Percentiles rank a stretch among this genome's conserved stretches.
phyloP scores from a whole-genome alignment of 2,113 vertebrate genomes.

The Eulacestoma nigropectus region DNA sequence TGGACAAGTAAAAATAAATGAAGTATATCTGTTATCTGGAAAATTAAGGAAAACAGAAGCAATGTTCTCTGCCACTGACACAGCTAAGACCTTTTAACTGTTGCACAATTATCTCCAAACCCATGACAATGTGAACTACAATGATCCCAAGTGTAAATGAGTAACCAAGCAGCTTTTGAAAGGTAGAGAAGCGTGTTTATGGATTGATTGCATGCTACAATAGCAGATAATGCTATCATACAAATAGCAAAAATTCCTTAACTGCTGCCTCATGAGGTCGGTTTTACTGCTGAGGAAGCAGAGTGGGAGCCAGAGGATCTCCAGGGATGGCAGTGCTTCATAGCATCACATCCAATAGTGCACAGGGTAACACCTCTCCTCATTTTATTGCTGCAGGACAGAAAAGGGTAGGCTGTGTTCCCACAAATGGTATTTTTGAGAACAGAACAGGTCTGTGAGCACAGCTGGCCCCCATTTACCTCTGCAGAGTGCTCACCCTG shows the following conservation, averaged over 20 bases:
- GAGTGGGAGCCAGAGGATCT: background rate
- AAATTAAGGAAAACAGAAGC: background rate
- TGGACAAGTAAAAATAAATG: background rate
- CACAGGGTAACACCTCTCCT: background rate
- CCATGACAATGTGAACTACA: background rate
- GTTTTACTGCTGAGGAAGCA: background rate
- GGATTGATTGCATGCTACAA: background rate
- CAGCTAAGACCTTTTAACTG: slow-evolving; percentile 1
- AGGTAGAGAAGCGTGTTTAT: background rate
- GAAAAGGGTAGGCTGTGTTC: background rate
- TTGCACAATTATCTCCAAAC: background rate
- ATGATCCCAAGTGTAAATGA: slow-evolving; percentile 32
- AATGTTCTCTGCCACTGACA: background rate
- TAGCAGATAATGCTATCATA: background rate
- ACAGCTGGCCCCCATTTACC: background rate
- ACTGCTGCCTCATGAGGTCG: background rate
- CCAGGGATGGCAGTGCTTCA: background rate
- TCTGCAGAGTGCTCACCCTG: accelerated
- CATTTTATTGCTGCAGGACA: background rate
- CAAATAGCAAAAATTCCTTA: background rate
- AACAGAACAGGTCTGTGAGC: background rate
- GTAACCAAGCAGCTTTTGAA: slow-evolving; percentile 37
- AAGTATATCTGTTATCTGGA: background rate
- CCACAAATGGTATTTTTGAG: background rate
- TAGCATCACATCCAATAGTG: background rate